phyloP scores from a whole-genome alignment of 2,888 invertebrate species.

The Noctua pronuba region DNA sequence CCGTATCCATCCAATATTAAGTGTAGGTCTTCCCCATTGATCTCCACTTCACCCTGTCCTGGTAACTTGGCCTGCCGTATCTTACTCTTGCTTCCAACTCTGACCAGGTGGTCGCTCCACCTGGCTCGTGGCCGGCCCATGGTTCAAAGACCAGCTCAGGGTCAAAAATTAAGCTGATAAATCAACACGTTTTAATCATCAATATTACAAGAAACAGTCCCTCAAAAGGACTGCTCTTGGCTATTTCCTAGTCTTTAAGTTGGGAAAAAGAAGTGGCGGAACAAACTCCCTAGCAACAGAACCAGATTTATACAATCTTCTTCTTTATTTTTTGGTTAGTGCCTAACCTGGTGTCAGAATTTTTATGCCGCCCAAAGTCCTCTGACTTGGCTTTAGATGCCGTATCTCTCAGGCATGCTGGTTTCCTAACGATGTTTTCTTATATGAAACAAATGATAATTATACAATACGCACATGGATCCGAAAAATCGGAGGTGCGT shows the following conservation, averaged over 20 bases:
- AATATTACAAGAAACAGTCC: background rate
- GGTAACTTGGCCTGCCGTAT: background rate
- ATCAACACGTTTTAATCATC: background rate
- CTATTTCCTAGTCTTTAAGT: background rate
- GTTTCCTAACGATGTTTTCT: no score
- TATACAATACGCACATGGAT: no score
- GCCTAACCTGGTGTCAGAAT: no score
- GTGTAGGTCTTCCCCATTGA: background rate
- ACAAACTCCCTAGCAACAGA: background rate
- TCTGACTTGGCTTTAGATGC: no score
- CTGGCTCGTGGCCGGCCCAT: background rate
- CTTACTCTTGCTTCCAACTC: background rate
- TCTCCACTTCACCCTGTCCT: background rate
- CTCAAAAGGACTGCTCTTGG: background rate
- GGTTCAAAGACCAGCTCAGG: background rate
- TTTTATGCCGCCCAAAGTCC: no score
- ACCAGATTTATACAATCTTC: no score
- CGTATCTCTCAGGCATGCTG: no score
- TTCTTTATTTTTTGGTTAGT: no score
- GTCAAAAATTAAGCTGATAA: background rate
- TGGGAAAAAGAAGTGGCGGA: background rate
- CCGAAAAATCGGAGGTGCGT: no score
- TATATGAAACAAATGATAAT: no score
- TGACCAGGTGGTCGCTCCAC: background rate
- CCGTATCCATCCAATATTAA: background rate